Base-by-base conservation (phyloP, 1,140 invertebrate genomes). In the Atta colombica region DNA sequence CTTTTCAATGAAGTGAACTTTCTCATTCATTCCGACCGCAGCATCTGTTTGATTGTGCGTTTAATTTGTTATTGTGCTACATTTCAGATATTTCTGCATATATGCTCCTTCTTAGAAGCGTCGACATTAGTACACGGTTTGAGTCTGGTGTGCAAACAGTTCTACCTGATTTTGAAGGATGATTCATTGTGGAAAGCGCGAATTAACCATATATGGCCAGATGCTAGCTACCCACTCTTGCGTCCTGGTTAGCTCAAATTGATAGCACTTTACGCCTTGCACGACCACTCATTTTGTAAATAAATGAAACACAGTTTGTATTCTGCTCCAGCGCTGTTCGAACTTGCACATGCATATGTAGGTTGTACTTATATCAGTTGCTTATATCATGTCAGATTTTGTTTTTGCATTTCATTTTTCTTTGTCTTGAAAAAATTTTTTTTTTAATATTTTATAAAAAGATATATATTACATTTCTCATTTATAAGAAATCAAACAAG, bases 101-200 rank as follows among this genome's bases (percentile, higher is more conserved):
- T 95, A 74, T 95, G 94, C 71, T 94, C 94, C 7, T 95, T 94
- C 68, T 74, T 95, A 87, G 94, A 95, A 87, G 93, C 94, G 12
- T 87, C 90, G n/a, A 93, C 93, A 25, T 78, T 95, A 55, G 91
- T 94, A 65, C 92, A 93, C 77, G 65, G 87, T 25, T 87, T 95
- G 74, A 86, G 93, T 51, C 89, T 93, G 51, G 93, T 91, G 10
- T 95, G 95, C 77, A 95, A 94, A 88, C 91, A 94, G 35, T 94
- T 95, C 80, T 77, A 94, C 80, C 51, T 92, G 10, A 94, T 95
- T 85, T 87, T 95, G 49, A 93, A 90, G 35, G 94, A 95, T 85
- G 89, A 94, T 74, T 93, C 91, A 31, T 66, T 95, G 21, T 95
- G 95, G 95, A 95, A 93, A 93, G 86, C 89, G 51, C 92, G 93